Evolutionary conservation across 2,888 invertebrate genomes (phyloP).

Genomic region (Monochamus alternatus): DNA sequence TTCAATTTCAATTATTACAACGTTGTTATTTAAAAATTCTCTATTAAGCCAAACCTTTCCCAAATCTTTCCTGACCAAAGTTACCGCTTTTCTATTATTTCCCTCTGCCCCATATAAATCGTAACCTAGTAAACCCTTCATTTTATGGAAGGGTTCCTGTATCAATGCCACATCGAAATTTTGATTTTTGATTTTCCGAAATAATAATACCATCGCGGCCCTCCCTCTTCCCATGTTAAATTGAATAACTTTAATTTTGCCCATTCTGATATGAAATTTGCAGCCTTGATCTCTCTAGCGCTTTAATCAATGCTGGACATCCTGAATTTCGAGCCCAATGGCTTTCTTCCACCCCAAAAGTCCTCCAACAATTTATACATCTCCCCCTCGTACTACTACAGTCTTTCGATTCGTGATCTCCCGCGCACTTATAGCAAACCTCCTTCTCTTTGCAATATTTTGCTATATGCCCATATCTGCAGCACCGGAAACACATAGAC

Average conservation of each 20-base stretch:
- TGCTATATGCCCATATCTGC: conserved; percentile 4
- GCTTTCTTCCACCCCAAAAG: background rate
- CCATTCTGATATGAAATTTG: background rate
- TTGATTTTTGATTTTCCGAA: background rate
- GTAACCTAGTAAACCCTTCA: background rate
- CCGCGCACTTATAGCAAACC: background rate
- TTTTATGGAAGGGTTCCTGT: background rate
- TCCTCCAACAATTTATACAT: conserved; percentile 9
- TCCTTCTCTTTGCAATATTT: conserved; percentile 3
- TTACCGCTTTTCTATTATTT: background rate
- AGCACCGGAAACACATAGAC: conserved; percentile 20
- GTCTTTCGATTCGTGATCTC: background rate
- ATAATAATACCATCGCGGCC: background rate
- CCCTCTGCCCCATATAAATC: background rate
- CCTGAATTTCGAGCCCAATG: background rate
- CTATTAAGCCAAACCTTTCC: background rate
- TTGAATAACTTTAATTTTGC: background rate
- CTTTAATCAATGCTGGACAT: conserved; percentile 9
- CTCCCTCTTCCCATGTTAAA: background rate
- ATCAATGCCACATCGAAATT: background rate
- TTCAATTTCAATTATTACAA: background rate
- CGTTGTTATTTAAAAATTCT: background rate
- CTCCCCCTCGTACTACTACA: background rate
- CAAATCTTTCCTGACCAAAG: background rate
- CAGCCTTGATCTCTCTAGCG: background rate